Conservation (phyloP, 23 tunicate species). For the Phallusia fumigata region DNA sequence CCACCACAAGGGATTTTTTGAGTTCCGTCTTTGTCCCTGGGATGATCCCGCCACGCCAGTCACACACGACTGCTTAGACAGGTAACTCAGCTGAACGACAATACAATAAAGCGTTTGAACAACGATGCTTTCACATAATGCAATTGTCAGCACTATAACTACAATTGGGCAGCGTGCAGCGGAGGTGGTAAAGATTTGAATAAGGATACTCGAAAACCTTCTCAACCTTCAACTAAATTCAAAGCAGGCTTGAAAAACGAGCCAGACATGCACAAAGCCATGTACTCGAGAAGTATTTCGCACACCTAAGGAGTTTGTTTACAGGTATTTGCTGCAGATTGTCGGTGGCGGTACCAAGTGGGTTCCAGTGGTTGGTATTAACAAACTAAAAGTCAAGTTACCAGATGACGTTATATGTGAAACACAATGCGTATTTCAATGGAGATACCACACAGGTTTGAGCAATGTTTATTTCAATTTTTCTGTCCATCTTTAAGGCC, state of each 20-base stretch:
- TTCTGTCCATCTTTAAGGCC: too few species aligned
- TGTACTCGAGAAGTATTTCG: neutral
- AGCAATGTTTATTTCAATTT: too few species aligned
- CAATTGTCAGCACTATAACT: too few species aligned
- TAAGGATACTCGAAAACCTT: too few species aligned
- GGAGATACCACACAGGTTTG: conserved; percentile 53
- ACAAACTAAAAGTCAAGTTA: neutral
- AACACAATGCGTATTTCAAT: conserved; percentile 51
- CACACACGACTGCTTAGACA: conserved; percentile 49
- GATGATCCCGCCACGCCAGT: conserved; percentile 24
- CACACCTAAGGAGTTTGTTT: neutral
- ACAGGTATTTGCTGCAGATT: neutral
- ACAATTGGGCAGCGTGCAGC: too few species aligned
- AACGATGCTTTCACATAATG: too few species aligned
- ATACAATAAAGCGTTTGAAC: too few species aligned
- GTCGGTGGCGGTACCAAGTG: neutral
- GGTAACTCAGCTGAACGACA: conserved; percentile 6
- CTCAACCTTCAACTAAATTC: too few species aligned
- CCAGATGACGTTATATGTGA: conserved; percentile 44
- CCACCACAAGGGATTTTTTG: conserved; percentile 50
- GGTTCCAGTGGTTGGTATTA: neutral
- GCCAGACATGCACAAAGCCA: too few species aligned
- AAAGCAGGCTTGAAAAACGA: too few species aligned
- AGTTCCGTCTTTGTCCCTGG: conserved; percentile 65
- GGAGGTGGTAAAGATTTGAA: too few species aligned